Evolutionary conservation across 1,140 invertebrate genomes (phyloP).

Genomic region (Atta cephalotes): DNA sequence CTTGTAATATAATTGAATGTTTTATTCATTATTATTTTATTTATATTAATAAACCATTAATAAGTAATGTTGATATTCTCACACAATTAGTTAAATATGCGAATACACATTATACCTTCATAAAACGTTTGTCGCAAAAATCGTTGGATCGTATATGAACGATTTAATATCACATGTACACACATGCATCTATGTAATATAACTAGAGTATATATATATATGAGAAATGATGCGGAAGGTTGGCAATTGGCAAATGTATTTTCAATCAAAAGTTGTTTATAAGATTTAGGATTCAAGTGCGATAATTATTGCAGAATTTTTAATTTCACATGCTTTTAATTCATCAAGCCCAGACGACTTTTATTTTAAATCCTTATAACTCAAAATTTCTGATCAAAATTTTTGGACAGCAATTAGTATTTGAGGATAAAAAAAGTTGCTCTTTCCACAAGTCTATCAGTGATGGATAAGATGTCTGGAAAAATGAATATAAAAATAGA

Average conservation of each 20-base stretch:
- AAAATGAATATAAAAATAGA: too few relatives aligned
- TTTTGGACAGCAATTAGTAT: too few relatives aligned
- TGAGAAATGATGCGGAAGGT: neutral
- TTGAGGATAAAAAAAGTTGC: too few relatives aligned
- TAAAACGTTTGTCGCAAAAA: neutral
- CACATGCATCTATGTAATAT: conserved; percentile 33
- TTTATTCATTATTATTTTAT: conserved; percentile 1
- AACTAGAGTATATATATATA: neutral
- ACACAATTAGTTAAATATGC: conserved; percentile 4
- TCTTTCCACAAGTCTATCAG: too few relatives aligned
- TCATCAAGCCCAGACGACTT: too few relatives aligned
- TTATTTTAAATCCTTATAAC: too few relatives aligned
- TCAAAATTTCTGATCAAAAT: too few relatives aligned
- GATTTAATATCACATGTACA: conserved; percentile 7
- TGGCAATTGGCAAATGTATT: conserved; percentile 4
- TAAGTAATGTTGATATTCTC: neutral
- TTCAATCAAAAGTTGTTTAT: conserved; percentile 11
- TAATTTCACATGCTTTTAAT: neutral
- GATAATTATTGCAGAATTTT: neutral
- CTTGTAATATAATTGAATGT: too few relatives aligned
- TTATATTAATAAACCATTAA: neutral
- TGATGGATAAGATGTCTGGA: too few relatives aligned
- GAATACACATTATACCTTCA: neutral
- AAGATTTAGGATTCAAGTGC: neutral
- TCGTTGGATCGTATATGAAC: conserved; percentile 28